Base-by-base conservation (phyloP, 2,888 invertebrate species). In the Lymantria monacha region DNA sequence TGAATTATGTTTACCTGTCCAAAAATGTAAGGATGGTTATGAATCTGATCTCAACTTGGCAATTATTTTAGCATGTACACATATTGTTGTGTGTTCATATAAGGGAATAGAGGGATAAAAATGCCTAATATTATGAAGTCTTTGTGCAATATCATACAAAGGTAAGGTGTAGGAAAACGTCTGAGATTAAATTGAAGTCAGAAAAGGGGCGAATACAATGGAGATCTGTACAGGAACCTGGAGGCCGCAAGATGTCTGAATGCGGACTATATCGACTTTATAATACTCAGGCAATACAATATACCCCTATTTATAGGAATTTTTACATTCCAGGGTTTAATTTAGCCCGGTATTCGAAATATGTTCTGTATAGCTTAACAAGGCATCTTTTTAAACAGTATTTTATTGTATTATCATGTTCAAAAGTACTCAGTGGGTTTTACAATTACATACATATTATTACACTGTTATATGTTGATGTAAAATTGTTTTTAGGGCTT, bases 171-270 rank as follows among this genome's bases (percentile, higher is more conserved):
- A 76, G 70, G 69, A 72, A 80, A 79, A 79, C 71, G 78, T 70
- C 74, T 81, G 74, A 81, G 81, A 84, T 82, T 80, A 80, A 80
- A 85, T 85, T 81, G 77, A 82, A 81, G 74, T 75, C 73, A 66
- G 75, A 77, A 82, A 81, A 83, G 81, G 81, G 79, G 72, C 71
- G 63, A 68, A 61, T 73, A 85, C 85, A 86, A 87, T 83, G 63
- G 76, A 62, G 62, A 65, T 69, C 75, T 71, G 55, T 49, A 54
- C 48, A 45, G 53, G 42, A 61, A 64, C 63, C 69, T 64, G 68
- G 70, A 74, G 70, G 71, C 71, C 63, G 65, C 66, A 72, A 71
- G 70, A 69, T 70, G 67, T 63, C 68, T 81, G 83, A 81, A 82
- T 81, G 70, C 72, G 66, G 69, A 71, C 76, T 79, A 79, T 79